These are phyloP conservation scores for Caenorhabditis sinica DNA, from an alignment of 2,888 invertebrate genomes.

Conservation along the genomic window DNA sequence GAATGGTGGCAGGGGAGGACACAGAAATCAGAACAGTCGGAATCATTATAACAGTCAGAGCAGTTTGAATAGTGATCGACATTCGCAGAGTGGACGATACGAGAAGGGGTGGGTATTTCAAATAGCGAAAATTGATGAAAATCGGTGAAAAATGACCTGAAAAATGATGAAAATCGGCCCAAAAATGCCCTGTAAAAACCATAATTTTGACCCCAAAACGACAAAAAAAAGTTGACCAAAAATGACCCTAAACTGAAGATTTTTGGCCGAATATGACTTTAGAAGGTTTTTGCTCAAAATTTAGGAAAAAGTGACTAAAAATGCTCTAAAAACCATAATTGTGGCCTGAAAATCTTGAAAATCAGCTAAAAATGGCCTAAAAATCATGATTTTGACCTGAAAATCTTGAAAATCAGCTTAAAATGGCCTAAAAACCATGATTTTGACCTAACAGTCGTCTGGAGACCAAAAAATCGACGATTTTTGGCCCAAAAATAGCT, in stretches of 20 bases:
- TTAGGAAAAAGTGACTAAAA: neutral
- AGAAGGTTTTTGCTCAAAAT: too few species aligned
- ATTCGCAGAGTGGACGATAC: slow-evolving; percentile 8
- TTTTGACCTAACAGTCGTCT: neutral
- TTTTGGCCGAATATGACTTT: too few species aligned
- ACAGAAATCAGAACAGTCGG: neutral
- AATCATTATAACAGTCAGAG: slow-evolving; percentile 62
- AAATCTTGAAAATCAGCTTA: neutral
- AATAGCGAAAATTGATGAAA: neutral
- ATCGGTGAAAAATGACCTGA: too few species aligned
- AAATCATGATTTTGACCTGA: neutral
- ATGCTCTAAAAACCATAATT: too few species aligned
- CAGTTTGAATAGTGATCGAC: slow-evolving; percentile 59
- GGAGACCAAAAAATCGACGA: neutral
- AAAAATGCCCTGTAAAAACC: neutral
- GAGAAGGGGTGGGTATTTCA: neutral
- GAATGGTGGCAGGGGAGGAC: neutral
- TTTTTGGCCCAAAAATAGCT: neutral
- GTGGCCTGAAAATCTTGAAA: neutral
- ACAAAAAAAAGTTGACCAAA: neutral
- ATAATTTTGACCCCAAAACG: neutral
- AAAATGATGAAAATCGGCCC: neutral
- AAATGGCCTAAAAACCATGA: neutral
- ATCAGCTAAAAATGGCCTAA: neutral
- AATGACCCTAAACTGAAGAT: too few species aligned